A percentile compares a stretch with the other conserved stretches of the same genome.
phyloP scores from a whole-genome alignment of 2,888 invertebrate species.

The Patella pellucida region DNA sequence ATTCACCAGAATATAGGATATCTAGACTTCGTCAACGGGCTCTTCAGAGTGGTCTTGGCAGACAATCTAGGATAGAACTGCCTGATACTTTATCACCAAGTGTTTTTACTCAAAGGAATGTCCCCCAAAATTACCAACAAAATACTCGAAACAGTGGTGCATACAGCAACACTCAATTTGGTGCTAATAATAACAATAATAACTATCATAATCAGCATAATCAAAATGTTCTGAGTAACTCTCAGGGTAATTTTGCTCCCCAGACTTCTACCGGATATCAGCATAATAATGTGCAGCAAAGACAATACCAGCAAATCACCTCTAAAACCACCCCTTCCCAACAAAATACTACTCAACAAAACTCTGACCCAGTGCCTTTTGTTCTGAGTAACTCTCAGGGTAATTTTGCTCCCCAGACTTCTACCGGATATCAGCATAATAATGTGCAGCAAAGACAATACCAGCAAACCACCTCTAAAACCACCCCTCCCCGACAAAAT shows the following conservation, averaged over 20 bases:
- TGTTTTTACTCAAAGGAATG: slow-evolving; percentile 9
- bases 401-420: neutral
- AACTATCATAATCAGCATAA: neutral
- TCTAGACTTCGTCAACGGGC: slow-evolving; percentile 58
- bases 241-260: neutral
- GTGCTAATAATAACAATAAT: neutral
- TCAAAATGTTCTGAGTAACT: neutral
- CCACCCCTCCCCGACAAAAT: neutral
- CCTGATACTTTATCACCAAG: slow-evolving; percentile 12
- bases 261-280: neutral
- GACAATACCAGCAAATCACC: neutral
- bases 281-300: neutral
- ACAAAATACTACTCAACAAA: too few species aligned
- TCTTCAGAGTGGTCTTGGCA: slow-evolving; percentile 41
- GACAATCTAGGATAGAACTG: slow-evolving; percentile 4
- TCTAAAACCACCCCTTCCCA: neutral
- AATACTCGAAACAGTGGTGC: neutral
- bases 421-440: neutral
- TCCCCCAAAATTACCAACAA: neutral
- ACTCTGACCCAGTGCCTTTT: too few species aligned
- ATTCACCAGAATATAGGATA: slow-evolving; percentile 56
- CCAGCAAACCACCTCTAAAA: neutral
- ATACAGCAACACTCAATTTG: neutral
- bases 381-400: neutral
- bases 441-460: neutral